These are phyloP conservation scores for Gallinago jamesoni DNA, from an alignment of 2,113 vertebrate genomes.

Conservation along the genomic window DNA sequence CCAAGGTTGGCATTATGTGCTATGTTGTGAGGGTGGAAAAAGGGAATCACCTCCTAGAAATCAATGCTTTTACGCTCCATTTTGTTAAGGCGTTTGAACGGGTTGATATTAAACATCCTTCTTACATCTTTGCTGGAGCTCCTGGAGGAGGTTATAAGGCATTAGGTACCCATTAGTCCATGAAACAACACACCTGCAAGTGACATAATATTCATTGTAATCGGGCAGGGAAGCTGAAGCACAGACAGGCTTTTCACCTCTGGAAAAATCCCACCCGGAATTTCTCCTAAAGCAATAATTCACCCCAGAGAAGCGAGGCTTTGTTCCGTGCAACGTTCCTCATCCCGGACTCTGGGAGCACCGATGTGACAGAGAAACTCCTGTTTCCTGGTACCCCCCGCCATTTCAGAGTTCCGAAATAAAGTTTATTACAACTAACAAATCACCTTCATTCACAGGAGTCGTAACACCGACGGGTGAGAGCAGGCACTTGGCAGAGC, in stretches of 20 bases:
- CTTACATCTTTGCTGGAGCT: not conserved
- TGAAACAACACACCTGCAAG: not conserved
- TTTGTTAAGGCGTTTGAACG: rapidly evolving
- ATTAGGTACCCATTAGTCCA: rapidly evolving
- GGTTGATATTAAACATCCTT: not conserved
- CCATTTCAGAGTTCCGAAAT: rapidly evolving
- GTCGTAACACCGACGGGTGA: not conserved
- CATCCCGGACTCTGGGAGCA: not conserved
- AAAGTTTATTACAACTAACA: not conserved
- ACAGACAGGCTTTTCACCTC: not conserved
- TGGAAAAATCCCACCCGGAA: not conserved
- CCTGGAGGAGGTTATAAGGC: not conserved
- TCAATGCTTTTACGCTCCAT: rapidly evolving
- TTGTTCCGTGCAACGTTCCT: not conserved
- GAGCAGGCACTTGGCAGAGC: not conserved
- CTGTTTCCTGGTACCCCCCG: not conserved
- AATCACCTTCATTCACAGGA: not conserved
- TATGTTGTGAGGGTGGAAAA: not conserved
- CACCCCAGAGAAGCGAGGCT: not conserved
- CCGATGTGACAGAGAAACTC: not conserved
- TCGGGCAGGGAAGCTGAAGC: not conserved
- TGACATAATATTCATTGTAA: rapidly evolving
- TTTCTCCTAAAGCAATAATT: not conserved
- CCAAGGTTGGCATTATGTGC: not conserved
- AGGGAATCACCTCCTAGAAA: not conserved